Base-by-base conservation (phyloP, 2,888 invertebrate species). In the Drosophila mercatorum region DNA sequence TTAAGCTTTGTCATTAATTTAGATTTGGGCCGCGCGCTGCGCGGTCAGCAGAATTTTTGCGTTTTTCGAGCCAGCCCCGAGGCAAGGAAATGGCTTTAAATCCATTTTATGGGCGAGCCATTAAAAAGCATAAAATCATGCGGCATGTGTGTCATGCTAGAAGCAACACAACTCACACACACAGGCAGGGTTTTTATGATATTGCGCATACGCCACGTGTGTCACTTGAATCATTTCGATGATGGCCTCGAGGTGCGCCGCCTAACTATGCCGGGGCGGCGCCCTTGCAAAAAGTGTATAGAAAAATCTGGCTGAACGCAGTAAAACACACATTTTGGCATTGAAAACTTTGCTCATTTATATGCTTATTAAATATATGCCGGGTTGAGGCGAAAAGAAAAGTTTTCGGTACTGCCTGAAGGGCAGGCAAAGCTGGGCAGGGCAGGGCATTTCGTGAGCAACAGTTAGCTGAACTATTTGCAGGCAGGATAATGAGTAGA, bases 51-150 rank as follows among this genome's bases (percentile, higher is more conserved):
- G 36, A 75, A 49, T 59, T 49, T 47, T 26, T 67, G 55, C 62
- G 12, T 36, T 10, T 36, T 36, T 36, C 3, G 5, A 10, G 43
- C 6, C 10, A 43, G 68, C 51, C 46, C 60, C 60, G 66, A 77
- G 65, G 52, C 86, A 73, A 85, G 76, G 64, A 85, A 85, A 87
- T 83, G 51, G 81, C 86, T 89, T 84, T 83, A 89, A 83, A 87
- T 89, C 76, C 68, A 69, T 89, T 83, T 89, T 89, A 83, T 89
- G 89, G 58, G 65, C 60, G 43, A 55, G 64, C 82, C 85, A 87
- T 83, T 89, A 89, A 89, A 68, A 72, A 67, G 14, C 34, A 44
- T 64, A 68, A 79, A 80, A 56, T 76, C 55, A 64, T 41, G n/a
- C 47, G 0, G 57, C 66, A 43, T 43, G 28, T 76, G 77, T 72